Percentiles rank a stretch among this genome's conserved stretches.
Conservation (phyloP, 2,797 vertebrate genomes). For the Gymnoscopelus braueri region DNA sequence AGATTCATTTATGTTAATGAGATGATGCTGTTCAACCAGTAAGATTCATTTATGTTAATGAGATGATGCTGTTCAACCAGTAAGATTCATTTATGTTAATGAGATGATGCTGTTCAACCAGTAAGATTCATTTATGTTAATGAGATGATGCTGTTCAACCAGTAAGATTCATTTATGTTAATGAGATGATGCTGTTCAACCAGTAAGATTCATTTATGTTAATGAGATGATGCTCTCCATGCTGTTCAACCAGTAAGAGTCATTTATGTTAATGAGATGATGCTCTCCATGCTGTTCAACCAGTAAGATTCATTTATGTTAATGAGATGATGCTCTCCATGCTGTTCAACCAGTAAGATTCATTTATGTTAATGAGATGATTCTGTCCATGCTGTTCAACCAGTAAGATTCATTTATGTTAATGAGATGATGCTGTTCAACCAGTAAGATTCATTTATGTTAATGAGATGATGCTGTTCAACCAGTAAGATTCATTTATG, state of each 20-base stretch:
- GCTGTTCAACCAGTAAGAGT: conserved; percentile 97
- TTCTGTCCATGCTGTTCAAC: conserved; percentile 90
- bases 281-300: conserved; percentile 91
- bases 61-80: conserved; percentile 88
- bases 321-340: conserved; percentile 99
- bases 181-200: conserved; percentile 99
- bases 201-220: conserved; percentile 84
- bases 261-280: conserved; percentile 89
- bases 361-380: too few species aligned
- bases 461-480: conserved; percentile 99
- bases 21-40: conserved; percentile 99
- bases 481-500: too few species aligned
- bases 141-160: too few species aligned
- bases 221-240: conserved; percentile 99
- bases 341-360: conserved; percentile 96
- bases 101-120: too few species aligned
- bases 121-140: too few species aligned
- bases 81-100: too few species aligned
- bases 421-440: too few species aligned
- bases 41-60: conserved; percentile 62
- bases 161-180: too few species aligned
- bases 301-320: conserved; percentile 84
- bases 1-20: conserved; percentile 83
- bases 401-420: conserved; percentile 92
- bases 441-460: too few species aligned